Evolutionary conservation across 2,113 vertebrate species (phyloP).

Genomic region (Trachemys scripta): DNA sequence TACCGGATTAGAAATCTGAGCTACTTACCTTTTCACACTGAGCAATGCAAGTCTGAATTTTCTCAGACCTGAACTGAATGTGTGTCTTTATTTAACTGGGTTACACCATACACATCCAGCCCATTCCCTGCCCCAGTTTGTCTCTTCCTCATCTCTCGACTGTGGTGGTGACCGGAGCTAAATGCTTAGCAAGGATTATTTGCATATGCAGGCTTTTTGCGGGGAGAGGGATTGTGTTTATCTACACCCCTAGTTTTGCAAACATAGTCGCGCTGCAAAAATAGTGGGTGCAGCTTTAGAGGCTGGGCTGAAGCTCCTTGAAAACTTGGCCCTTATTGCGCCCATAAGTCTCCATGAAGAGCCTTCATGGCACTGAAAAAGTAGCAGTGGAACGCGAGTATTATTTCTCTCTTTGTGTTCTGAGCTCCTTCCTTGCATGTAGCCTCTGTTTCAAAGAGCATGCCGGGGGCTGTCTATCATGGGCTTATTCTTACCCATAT

Average conservation of each 20-base stretch:
- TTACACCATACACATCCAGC: neutral
- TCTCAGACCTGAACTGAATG: constrained; percentile 8
- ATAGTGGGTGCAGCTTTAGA: too few species aligned
- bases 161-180: neutral
- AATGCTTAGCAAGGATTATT: accelerated
- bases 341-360: neutral
- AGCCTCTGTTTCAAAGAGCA: neutral
- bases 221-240: neutral
- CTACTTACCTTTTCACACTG: neutral
- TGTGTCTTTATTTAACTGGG: neutral
- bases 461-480: neutral
- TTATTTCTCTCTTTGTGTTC: accelerated
- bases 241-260: neutral
- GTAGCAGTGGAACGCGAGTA: neutral
- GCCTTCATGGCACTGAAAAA: neutral
- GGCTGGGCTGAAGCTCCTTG: accelerated
- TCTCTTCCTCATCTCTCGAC: neutral
- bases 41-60: constrained; percentile 33
- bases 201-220: neutral
- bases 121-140: neutral
- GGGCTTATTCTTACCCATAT: constrained; percentile 3
- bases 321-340: accelerated
- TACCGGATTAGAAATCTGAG: neutral
- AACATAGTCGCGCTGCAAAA: neutral
- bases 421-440: neutral